Base-by-base conservation (phyloP, 2,888 invertebrate genomes). In the Timema cristinae region DNA sequence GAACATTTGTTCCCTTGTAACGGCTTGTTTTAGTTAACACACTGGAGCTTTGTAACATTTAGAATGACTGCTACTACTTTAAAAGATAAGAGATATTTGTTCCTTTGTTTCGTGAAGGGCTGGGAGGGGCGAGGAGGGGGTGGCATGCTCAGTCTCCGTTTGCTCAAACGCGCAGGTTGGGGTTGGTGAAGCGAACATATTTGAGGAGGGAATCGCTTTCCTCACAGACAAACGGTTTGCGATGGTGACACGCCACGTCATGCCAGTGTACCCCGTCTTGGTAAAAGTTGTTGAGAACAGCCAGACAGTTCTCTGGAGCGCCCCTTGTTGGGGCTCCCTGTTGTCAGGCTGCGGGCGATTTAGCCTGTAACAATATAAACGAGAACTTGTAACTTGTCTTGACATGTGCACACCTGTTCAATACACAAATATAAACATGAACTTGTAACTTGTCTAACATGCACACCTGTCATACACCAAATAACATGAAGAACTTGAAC, bases 251-350 rank as follows among this genome's bases (percentile, higher is more conserved):
- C 75, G 94, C 94, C 68, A 94, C 94, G 80, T 95, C 86, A 80
- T 95, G 95, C 94, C 94, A 94, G 82, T 93, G 92, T 68, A 94
- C 90, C 50, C 94, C 94, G 79, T 95, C 94, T 78, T 93, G 91
- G 86, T 95, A 95, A 85, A 94, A 94, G 82, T 94, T 92, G 84
- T 95, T 95, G 69, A 95, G 84, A 76, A 95, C 86, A 1, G 93
- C 94, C 75, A 95, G 81, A 80, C 94, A 95, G 81, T 93, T 93
- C 83, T 95, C 95, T 50, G 91, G 87, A 2, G 93, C 93, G 68
- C 94, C 94, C 90, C 90, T 82, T 92, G 92, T 79, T 90, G 87
- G 76, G 90, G 86, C 83, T 95, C 88, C 78, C 92, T 87, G 83
- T 95, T 94, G 82, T 95, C 95, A 2, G 95, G 95, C 81, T 95